Base-by-base conservation (phyloP, 2,113 vertebrate genomes). In the Microcebus murinus region DNA sequence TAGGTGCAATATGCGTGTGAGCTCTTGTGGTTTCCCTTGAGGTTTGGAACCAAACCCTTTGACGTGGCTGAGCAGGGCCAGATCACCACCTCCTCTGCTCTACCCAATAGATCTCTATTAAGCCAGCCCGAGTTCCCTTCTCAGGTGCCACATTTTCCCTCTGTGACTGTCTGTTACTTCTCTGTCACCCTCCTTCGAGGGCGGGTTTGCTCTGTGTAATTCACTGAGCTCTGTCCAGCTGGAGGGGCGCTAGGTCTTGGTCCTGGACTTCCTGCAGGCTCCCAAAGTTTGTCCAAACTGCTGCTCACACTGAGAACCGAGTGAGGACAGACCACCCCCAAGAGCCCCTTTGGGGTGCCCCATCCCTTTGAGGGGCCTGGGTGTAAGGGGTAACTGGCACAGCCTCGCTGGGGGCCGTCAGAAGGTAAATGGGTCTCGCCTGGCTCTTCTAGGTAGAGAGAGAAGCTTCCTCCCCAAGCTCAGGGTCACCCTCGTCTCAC, bases 11-110 rank as follows among this genome's bases (percentile, higher is more conserved):
- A 8, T 18, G 11, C 1, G 36, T 31, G 1, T n/a, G 4, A 18
- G 63, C 39, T 29, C 55, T 57, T 57, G 4, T 71, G 20, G 3
- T 9, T 31, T 73, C 63, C 52, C 6, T 36, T 21, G 61, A 73
- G 17, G 25, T 57, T 57, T 39, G 39, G 11, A n/a, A 31, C 84
- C 23, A 11, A 61, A 68, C 29, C 14, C 55, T 73, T 82, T 11
- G 25, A 4, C 0, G 0, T 14, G 7, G 23, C 27, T 34, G 25
- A 57, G 0, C 2, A 5, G 36, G n/a, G 42, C 18, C 1, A 3
- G 45, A 7, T 8, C 3, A 6, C 55, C 70, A 6, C 63, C 70
- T 48, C 76, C 70, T 15, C 25, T 6, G 0, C 25, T 59, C 70
- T 59, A 12, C 52, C 42, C 7, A 8, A 20, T 2, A 0, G 1